Base-by-base conservation (phyloP, 2,113 vertebrate genomes). In the Sitta europaea region DNA sequence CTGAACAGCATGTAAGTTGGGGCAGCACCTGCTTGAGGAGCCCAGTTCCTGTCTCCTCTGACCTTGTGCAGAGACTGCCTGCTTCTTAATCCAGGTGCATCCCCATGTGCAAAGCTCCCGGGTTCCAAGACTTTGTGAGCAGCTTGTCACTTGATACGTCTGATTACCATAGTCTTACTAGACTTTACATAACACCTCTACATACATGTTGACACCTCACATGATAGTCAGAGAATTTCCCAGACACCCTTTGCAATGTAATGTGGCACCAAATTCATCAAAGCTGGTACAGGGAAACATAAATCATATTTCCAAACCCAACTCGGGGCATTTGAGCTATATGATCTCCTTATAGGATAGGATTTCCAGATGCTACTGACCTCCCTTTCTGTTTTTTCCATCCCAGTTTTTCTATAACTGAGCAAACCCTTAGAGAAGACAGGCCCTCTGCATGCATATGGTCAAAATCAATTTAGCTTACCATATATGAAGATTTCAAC, bases 181-280 rank as follows among this genome's bases (percentile, higher is more conserved):
- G 96, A 94, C 96, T 96, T 97, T 96, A 97, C 92, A 97, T 96
- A 97, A 95, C 96, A 96, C 96, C 93, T 96, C 96, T 96, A 96
- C 94, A 93, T 96, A 95, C 78, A 95, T 94, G 92, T 96, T 97
- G 95, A 97, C 96, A 96, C 90, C 94, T 96, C 93, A 97, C 94
- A 97, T 96, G 96, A 95, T 94, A 96, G 92, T 96, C 96, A 88
- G 93, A 96, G 93, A 94, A 86, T 96, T 94, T 93, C 92, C 93
- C 92, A 96, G 94, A 97, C 92, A 94, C 82, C 86, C 92, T 94
- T 94, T 96, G 75, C 86, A 93, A 96, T 90, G 75, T 94, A 95
- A 73, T 88, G 68, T 93, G 96, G 85, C 90, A 96, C 94, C 92
- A 96, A 96, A 96, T 93, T 96, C 86, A 84, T 96, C 88, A 95